Base-by-base conservation (phyloP, 2,888 invertebrate species). In the Hoplodrina ambigua region DNA sequence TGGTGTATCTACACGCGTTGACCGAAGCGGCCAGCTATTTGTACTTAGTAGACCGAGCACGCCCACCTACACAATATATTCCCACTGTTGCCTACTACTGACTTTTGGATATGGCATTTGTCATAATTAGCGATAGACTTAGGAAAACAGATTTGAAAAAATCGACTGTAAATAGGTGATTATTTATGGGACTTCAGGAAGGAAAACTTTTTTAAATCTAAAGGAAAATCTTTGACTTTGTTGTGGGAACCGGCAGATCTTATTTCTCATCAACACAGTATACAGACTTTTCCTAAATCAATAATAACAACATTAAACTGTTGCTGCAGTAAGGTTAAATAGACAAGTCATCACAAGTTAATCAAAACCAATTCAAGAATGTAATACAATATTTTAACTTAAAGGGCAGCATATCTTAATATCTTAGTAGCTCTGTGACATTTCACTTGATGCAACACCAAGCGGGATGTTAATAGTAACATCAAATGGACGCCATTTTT, bases 401-500 rank as follows among this genome's bases (percentile, higher is more conserved):
- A 10, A 62, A 62, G 20, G 46, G 20, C 19, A 58, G 41, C 63
- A 81, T 73, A 69, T 69, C 66, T 55, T 44, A 54, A 57, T 63
- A 56, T 66, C 65, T 86, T 88, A 74, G 65, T 87, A 87, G 71
- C 81, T 90, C 84, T 76, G 20, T 64, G 82, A 67, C 80, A 83
- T 84, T 86, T 89, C 88, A 90, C 88, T 91, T 87, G 90, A 90
- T 90, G 90, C 92, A 90, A 89, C 86, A 84, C 86, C 75, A 76
- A 87, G 85, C 89, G 87, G 83, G 88, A 89, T 86, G 88, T 90
- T 90, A 88, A 90, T 88, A 89, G 87, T 89, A 88, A 87, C 87
- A 89, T 88, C 89, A 87, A 90, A 88, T 89, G 88, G 90, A 87
- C 91, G 89, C 92, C 93, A 89, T 90, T 92, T 92, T 93, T 93